A percentile compares a stretch with the other conserved stretches of the same genome.
Conservation (phyloP, 2,113 vertebrate species). For the Solenodon paradoxus region DNA sequence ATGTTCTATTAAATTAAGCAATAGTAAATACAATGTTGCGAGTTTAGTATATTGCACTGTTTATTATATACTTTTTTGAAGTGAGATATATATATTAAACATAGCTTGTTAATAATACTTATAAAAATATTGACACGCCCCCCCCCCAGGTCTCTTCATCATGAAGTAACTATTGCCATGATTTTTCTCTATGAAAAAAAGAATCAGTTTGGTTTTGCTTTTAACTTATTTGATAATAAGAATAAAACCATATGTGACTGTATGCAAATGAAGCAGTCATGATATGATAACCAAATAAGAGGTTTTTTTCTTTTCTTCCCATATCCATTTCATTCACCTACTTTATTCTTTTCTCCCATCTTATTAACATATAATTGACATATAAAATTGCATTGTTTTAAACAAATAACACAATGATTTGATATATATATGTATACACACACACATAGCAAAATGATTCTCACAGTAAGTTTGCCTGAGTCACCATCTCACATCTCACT, state of each 20-base stretch:
- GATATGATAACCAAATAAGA: not conserved
- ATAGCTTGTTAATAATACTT: not conserved
- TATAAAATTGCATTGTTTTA: not conserved
- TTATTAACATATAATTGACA: not conserved
- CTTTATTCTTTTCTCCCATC: not conserved
- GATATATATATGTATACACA: not conserved
- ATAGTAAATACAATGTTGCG: not conserved
- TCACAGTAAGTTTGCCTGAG: not conserved
- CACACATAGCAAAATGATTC: not conserved
- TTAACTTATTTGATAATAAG: not conserved
- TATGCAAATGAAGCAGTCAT: not conserved
- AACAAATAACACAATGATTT: not conserved
- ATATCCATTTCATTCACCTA: not conserved
- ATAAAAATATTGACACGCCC: conserved; percentile 3
- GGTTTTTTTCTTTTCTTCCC: not conserved
- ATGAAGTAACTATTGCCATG: not conserved
- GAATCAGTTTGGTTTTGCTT: not conserved
- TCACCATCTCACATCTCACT: not conserved
- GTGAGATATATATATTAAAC: not conserved
- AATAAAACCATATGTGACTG: not conserved
- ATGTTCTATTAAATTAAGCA: not conserved
- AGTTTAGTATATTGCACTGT: not conserved
- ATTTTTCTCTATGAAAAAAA: not conserved
- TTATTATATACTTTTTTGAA: not conserved
- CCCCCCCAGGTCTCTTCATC: not conserved